Base-by-base conservation (phyloP, 2,888 invertebrate genomes). In the Drosophila histrio region DNA sequence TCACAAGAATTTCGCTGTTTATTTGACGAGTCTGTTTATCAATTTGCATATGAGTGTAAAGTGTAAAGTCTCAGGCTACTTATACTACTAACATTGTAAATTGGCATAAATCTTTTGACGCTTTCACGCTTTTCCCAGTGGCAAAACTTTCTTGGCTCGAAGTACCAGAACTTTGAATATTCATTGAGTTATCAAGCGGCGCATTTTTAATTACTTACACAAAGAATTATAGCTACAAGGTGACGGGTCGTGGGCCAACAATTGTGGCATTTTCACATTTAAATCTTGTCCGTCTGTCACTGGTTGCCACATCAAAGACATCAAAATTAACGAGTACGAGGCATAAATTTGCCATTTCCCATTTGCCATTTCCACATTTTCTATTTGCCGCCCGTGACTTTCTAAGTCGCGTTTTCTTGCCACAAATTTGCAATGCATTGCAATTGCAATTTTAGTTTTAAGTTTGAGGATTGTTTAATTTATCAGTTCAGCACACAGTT, bases 401-500 rank as follows among this genome's bases (percentile, higher is more conserved):
- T 80, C 81, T 72, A 75, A 75, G 83, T 72, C 57, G 74, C 65
- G 62, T 62, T 60, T 67, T 70, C 41, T 46, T 30, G 19, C 49
- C 59, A 41, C 61, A 53, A 78, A 78, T 81, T 81, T 83, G 85
- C 82, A 87, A 87, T 86, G 74, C 82, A 84, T 84, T 58, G 53
- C 74, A 77, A 83, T 77, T n/a, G n/a, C n/a, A n/a, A n/a, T n/a
- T n/a, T n/a, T n/a, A n/a, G n/a, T 71, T 53, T 32, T 60, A 43
- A 49, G 50, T 63, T 63, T 54, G 72, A 72, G 82, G 66, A 85
- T 81, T 83, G 82, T 71, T 84, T 79, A 87, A 83, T 87, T 83
- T 74, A 83, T 85, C 85, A 83, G 79, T 79, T 81, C 76, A 85
- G 72, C 82, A 78, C 76, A 81, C 77, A 85, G 81, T 83, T 81